Evolutionary conservation across 2,797 vertebrate genomes (phyloP).

Genomic region (Brachyalestes nurse): DNA sequence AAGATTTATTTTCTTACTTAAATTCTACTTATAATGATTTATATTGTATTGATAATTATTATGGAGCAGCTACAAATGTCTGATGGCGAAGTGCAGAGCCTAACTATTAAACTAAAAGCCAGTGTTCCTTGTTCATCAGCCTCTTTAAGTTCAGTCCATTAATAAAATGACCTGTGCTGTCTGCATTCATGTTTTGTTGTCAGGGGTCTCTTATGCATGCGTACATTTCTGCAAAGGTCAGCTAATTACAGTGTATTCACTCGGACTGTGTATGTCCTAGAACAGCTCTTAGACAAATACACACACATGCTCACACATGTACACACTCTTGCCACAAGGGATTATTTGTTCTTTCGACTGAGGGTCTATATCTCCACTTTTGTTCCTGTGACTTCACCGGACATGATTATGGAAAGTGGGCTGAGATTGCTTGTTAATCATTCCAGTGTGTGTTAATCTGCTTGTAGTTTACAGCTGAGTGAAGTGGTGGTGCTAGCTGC

Average conservation of each 20-base stretch:
- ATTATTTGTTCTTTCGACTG: background rate
- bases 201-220: background rate
- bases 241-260: background rate
- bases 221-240: background rate
- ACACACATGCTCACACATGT: slow-evolving; percentile 10
- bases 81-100: too few relatives aligned
- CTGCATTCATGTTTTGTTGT: background rate
- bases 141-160: too few relatives aligned
- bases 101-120: too few relatives aligned
- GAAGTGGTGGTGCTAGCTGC: slow-evolving; percentile 34
- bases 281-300: background rate
- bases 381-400: background rate
- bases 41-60: too few relatives aligned
- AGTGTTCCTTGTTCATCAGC: too few relatives aligned
- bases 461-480: slow-evolving; percentile 17
- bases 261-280: background rate
- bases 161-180: background rate
- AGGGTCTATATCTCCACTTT: too few relatives aligned
- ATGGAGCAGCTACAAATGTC: too few relatives aligned
- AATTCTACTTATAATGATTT: too few relatives aligned
- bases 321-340: slow-evolving; percentile 28
- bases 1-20: too few relatives aligned
- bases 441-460: slow-evolving; percentile 6
- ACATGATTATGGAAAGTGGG: background rate
- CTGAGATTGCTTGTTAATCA: background rate